Conservation (phyloP, 2,888 invertebrate genomes). For the Orchestes rusci region DNA sequence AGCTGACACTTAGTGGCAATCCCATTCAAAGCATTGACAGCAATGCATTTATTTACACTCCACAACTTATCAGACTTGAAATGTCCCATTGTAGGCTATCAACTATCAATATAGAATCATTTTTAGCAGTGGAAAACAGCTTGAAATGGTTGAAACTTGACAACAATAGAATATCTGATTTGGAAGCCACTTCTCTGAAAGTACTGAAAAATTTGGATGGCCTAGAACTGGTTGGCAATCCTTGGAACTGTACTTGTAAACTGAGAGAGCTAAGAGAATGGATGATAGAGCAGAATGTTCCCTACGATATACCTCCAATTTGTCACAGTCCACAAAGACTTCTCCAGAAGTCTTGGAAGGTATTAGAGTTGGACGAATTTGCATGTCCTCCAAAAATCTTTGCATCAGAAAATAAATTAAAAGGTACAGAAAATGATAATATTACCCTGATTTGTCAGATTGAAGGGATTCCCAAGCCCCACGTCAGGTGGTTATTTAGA, state of each 20-base stretch:
- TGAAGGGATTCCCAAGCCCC: conserved; percentile 62
- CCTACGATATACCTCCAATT: conserved; percentile 62
- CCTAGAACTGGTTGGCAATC: conserved; percentile 69
- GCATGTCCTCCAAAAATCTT: conserved; percentile 69
- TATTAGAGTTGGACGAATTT: conserved; percentile 69
- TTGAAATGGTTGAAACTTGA: conserved; percentile 73
- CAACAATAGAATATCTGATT: conserved; percentile 62
- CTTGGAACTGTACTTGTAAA: conserved; percentile 77
- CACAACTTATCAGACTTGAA: conserved; percentile 65
- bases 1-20: conserved; percentile 67
- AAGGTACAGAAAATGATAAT: conserved; percentile 64
- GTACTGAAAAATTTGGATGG: conserved; percentile 64
- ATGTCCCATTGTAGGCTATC: conserved; percentile 65
- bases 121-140: conserved; percentile 63
- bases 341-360: conserved; percentile 63
- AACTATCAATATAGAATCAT: conserved; percentile 62
- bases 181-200: conserved; percentile 60
- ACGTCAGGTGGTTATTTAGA: conserved; percentile 64
- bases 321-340: conserved; percentile 62
- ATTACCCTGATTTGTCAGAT: conserved; percentile 67
- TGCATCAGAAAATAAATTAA: conserved; percentile 52
- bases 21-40: conserved; percentile 63
- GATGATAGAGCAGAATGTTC: conserved; percentile 73
- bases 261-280: conserved; percentile 68
- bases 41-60: conserved; percentile 59